These are phyloP conservation scores for Oryctolagus cuniculus DNA, from an alignment of 2,113 vertebrate species.

Conservation along the genomic window DNA sequence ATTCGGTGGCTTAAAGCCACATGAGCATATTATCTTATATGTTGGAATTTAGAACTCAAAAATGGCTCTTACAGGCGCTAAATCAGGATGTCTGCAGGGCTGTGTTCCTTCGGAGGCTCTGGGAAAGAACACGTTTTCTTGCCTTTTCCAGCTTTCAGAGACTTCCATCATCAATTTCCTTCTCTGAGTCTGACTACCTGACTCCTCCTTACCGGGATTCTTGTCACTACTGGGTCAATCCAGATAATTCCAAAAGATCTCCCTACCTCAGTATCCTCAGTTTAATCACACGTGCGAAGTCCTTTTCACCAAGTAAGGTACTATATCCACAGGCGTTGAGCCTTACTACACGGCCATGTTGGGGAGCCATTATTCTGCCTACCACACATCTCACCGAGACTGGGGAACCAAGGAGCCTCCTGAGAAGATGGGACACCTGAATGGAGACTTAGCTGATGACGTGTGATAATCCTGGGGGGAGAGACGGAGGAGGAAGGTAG, in stretches of 20 bases:
- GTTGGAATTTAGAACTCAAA: background rate
- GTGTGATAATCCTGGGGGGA: background rate
- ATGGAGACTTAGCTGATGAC: constrained; percentile 16
- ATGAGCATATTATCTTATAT: background rate
- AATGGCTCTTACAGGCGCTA: background rate
- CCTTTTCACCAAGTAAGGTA: background rate
- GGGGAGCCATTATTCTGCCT: background rate
- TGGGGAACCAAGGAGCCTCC: background rate
- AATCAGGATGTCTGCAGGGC: background rate
- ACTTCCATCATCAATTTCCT: background rate
- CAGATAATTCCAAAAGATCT: background rate
- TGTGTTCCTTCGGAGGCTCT: background rate
- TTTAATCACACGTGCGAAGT: background rate
- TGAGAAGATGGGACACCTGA: background rate
- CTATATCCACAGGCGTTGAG: background rate
- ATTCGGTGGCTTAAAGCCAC: background rate
- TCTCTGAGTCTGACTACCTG: background rate
- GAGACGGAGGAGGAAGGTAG: background rate
- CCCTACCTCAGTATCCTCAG: background rate
- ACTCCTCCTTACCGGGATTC: background rate
- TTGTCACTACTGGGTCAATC: background rate
- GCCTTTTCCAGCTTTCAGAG: background rate
- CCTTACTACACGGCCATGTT: background rate
- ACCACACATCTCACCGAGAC: background rate
- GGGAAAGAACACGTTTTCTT: background rate